Base-by-base conservation (phyloP, 1,140 invertebrate genomes). In the Macrobrachium nipponense region DNA sequence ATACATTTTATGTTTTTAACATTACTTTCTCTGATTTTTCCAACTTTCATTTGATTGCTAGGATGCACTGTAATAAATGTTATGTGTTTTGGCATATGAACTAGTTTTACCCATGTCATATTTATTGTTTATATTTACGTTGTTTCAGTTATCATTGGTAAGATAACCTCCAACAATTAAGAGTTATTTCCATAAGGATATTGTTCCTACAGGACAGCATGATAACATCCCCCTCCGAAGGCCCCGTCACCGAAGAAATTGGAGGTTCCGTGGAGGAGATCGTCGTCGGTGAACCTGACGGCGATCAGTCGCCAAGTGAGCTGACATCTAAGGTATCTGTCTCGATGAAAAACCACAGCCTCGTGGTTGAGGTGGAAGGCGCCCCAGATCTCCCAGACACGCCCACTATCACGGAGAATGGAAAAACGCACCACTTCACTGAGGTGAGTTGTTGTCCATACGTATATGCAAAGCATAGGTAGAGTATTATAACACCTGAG, bases 311-410 rank as follows among this genome's bases (percentile, higher is more conserved):
- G 61, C 60, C 70, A 10, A 81, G 20, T 17, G 85, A 82, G 61
- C 18, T 87, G 27, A 61, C 85, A 6, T 87, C 85, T 12, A 87
- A 87, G 61, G 85, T 87, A 14, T 87, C 85, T 15, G 85, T 87
- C n/a, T 87, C 85, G 27, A 87, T 87, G 85, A 87, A 82, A 73
- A 87, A 87, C 58, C 85, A 87, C 61, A 87, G 68, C 23, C 79
- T 87, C 18, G 85, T 87, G 79, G 85, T 87, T 43, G 85, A 87
- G 75, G 85, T 87, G 51, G 85, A 87, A 51, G 85, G 80, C 27
- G 79, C 85, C 20, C 85, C 85, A 15, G 81, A 78, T 44, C 14
- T 75, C 27, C 70, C 60, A 20, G 79, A 81, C 17, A 64, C 80
- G 10, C 79, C 79, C 59, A 70, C 62, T 36, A 81, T 87, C 61